Evolutionary conservation across 2,113 vertebrate species (phyloP).

Genomic region (Nanorana parkeri): DNA sequence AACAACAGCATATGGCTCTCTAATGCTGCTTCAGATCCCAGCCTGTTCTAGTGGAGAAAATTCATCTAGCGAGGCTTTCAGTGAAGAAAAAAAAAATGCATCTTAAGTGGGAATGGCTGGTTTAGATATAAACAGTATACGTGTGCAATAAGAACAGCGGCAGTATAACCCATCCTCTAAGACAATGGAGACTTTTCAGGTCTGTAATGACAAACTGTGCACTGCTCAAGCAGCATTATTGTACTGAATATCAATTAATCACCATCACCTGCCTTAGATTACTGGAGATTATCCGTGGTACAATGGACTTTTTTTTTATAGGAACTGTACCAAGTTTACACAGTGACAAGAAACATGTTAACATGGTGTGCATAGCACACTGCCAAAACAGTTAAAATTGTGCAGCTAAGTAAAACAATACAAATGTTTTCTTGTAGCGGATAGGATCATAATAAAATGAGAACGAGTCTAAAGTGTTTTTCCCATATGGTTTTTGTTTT

Average conservation of each 20-base stretch:
- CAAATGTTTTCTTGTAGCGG: too few relatives aligned
- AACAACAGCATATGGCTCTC: constrained; percentile 58
- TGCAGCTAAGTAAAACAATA: too few relatives aligned
- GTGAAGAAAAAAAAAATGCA: neutral
- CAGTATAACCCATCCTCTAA: neutral
- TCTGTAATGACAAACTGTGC: neutral
- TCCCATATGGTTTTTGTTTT: too few relatives aligned
- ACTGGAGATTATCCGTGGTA: neutral
- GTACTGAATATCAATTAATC: constrained; percentile 24
- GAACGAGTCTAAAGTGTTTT: too few relatives aligned
- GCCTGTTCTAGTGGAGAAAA: constrained; percentile 44
- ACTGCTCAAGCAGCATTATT: constrained; percentile 1
- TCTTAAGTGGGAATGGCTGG: constrained; percentile 16
- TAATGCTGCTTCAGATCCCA: constrained; percentile 50
- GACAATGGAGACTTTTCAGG: neutral
- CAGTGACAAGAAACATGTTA: too few relatives aligned
- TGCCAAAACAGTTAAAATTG: too few relatives aligned
- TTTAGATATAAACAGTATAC: constrained; percentile 25
- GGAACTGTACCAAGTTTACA: too few relatives aligned
- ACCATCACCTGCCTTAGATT: constrained; percentile 1
- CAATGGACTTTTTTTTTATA: too few relatives aligned
- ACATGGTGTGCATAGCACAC: too few relatives aligned
- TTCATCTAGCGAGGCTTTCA: constrained; percentile 38
- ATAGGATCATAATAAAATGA: too few relatives aligned
- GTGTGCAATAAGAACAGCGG: neutral